A percentile compares a stretch with the other conserved stretches of the same genome.
Evolutionary conservation across 2,113 vertebrate species (phyloP).

Genomic region (Rousettus leschenaultii): DNA sequence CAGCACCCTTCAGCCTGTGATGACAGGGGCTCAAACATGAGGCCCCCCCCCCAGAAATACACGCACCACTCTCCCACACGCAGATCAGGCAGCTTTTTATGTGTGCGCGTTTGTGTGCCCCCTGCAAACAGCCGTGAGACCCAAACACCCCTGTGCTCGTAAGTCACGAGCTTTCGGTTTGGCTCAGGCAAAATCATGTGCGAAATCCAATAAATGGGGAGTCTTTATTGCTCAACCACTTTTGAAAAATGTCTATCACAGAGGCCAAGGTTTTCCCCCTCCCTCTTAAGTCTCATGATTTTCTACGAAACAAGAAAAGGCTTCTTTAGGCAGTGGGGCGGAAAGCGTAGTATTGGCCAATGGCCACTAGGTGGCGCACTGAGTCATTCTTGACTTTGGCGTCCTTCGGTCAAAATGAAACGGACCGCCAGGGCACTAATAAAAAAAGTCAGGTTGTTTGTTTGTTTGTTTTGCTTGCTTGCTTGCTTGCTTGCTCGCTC

Average conservation of each 20-base stretch:
- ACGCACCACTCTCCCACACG: not conserved
- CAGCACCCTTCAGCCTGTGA: not conserved
- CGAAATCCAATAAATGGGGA: slow-evolving; percentile 41
- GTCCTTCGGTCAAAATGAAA: slow-evolving; percentile 18
- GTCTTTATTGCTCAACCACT: slow-evolving; percentile 52
- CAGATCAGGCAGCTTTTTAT: not conserved
- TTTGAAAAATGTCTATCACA: slow-evolving; percentile 41
- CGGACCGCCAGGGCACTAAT: not conserved
- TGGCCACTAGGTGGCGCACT: slow-evolving; percentile 30
- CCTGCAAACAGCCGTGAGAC: not conserved
- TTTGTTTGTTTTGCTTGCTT: not conserved
- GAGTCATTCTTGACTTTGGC: slow-evolving; percentile 4
- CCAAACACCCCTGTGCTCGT: not conserved
- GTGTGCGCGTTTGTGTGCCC: not conserved
- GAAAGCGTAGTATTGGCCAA: not conserved
- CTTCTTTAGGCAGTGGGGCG: no score
- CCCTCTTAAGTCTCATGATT: slow-evolving; percentile 28
- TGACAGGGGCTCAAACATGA: not conserved
- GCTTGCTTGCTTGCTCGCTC: no score
- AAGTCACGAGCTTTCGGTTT: slow-evolving; percentile 43
- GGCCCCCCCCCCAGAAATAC: not conserved
- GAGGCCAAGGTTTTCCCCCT: not conserved
- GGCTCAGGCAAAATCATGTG: slow-evolving; percentile 52
- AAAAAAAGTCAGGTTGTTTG: not conserved
- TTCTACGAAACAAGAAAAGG: not conserved